Conservation (phyloP, 2,888 invertebrate species). For the Hirtodrosophila histrioides region DNA sequence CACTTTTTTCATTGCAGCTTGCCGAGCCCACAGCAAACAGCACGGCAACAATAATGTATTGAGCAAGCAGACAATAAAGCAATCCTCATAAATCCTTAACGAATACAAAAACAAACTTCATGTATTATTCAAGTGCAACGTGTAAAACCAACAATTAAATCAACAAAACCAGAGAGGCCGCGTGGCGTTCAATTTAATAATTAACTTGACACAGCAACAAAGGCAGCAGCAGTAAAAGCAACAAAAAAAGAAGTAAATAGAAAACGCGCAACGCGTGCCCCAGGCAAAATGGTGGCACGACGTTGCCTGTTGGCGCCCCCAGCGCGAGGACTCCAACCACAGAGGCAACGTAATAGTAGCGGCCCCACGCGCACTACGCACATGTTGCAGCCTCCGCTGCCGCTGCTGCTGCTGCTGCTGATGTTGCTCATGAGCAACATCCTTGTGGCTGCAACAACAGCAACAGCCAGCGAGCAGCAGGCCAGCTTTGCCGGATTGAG, state of each 20-base stretch:
- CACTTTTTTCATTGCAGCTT: slow-evolving; percentile 46
- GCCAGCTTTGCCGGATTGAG: slow-evolving; percentile 66
- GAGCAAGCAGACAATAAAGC: slow-evolving; percentile 1
- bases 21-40: slow-evolving; percentile 4
- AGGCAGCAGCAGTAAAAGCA: slow-evolving; percentile 4
- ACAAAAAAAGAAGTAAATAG: slow-evolving; percentile 8
- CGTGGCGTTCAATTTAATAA: slow-evolving; percentile 33
- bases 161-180: slow-evolving; percentile 7
- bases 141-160: slow-evolving; percentile 57
- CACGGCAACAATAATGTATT: slow-evolving; percentile 50
- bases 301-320: slow-evolving; percentile 66
- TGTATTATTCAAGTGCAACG: slow-evolving; percentile 54
- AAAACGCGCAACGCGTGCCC: slow-evolving; percentile 71
- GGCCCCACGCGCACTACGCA: slow-evolving; percentile 23
- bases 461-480: slow-evolving; percentile 15
- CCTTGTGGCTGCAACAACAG: slow-evolving; percentile 9
- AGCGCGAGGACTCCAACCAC: slow-evolving; percentile 38
- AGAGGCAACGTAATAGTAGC: slow-evolving; percentile 34
- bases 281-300: slow-evolving; percentile 77
- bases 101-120: slow-evolving; percentile 32
- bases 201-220: slow-evolving; percentile 7
- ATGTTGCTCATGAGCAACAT: slow-evolving; percentile 13
- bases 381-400: slow-evolving; percentile 24
- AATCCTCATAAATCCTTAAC: slow-evolving; percentile 2
- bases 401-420: slow-evolving; percentile 16